Evolutionary conservation across 2,113 vertebrate genomes (phyloP), one percentile per base, ranked within the genome.

Genomic region (Coracopsis vasa): DNA sequence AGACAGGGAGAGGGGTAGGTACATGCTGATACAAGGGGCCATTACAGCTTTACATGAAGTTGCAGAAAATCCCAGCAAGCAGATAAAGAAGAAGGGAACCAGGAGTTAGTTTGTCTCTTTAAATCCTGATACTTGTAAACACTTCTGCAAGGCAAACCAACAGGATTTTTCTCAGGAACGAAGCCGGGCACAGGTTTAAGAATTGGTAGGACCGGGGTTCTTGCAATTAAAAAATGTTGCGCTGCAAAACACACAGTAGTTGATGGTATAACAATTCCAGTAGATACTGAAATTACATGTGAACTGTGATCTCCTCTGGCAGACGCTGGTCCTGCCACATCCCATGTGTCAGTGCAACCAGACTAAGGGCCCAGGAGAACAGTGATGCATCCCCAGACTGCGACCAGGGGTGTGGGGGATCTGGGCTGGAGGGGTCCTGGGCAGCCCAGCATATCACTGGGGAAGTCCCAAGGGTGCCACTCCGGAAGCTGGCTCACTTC

Each of bases 381-480:
- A 21, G 28, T 2, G 19, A 4, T 24, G 8, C 12, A 13, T 28
- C 39, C n/a, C 33, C 33, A 75, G 4, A 3, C n/a, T 41, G 35
- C 0, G 1, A 47, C 31, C 17, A 4, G 3, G 6, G 42, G 16
- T n/a, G 4, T 0, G 5, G 24, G 21, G 11, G 2, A 54, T 6
- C 41, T 14, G 29, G 37, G 37, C 78, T 75, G 33, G 42, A 78
- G 33, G 12, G 31, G 16, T 54, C 39, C 6, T 15, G 13, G 5
- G 21, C 44, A 75, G 25, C 6, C 20, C 53, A 24, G 31, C 9
- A 3, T 23, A 25, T 27, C 14, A 27, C 31, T 1, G 1, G 12
- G 42, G 47, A 86, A 88, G 84, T 41, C 58, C 48, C 4, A 3
- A 39, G 10, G 77, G 28, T 6, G 3, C 15, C 16, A 11, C 8